Evolutionary conservation across 2,797 vertebrate genomes (phyloP), one percentile per base, ranked within the genome.

Genomic region (Premnoplex brunnescens): DNA sequence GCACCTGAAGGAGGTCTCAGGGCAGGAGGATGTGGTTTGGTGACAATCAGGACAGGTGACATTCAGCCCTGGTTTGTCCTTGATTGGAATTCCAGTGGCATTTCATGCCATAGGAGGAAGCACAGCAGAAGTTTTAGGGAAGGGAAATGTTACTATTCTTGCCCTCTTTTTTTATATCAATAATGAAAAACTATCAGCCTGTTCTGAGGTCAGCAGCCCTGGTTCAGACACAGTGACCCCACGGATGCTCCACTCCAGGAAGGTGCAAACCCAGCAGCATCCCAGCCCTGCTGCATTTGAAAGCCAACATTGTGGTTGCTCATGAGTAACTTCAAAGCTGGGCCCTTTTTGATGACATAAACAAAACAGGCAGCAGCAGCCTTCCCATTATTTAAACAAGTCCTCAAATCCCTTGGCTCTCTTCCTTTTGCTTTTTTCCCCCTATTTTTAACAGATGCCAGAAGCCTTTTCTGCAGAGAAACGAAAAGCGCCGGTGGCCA

Each of bases 391-490:
- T 67, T 83, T 75, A 91, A 94, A 88, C 73, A 88, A 89, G 19
- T 36, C 77, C 60, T 78, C 81, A 58, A 63, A 52, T 26, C 84
- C 68, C 48, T 91, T 49, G 51, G 72, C 85, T 28, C 58, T 28
- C n/a, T 76, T 49, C 60, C 48, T 80, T 58, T 32, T 26, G 19
- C 8, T 32, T 30, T 26, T n/a, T 5, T 17, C 23, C 46, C 46
- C 16, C 7, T 19, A 24, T 87, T 68, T 83, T 68, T 37, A 79
- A 78, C 72, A 79, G 77, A 87, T 4, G 58, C 72, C 86, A 94
- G 89, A 59, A 93, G 49, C n/a, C 41, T 86, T 91, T 92, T 78
- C 89, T 72, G 48, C 14, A 55, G 34, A 60, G 73, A 87, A 94
- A 91, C 1, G 19, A 48, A 56, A 71, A 18, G 11, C 4, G 4